phyloP scores from a whole-genome alignment of 2,113 vertebrate species.

The Python bivittatus region DNA sequence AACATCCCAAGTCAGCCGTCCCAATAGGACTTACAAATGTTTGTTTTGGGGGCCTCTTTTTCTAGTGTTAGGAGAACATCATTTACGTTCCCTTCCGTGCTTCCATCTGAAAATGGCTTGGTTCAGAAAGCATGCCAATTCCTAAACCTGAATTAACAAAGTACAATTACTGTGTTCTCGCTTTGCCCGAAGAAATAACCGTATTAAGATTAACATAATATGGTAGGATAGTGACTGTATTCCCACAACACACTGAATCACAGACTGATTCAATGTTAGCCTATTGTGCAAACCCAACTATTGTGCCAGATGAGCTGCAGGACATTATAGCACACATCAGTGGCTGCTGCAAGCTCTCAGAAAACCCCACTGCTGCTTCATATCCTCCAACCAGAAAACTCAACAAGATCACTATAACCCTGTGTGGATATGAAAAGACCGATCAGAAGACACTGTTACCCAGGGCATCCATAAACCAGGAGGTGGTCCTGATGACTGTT shows the following conservation, averaged over 20 bases:
- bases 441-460: neutral
- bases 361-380: neutral
- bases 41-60: too few species aligned
- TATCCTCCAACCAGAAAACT: neutral
- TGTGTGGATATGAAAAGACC: neutral
- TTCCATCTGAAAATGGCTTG: neutral
- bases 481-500: neutral
- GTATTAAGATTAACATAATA: neutral
- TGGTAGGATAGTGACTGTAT: neutral
- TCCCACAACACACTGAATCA: neutral
- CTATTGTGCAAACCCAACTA: neutral
- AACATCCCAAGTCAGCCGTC: neutral
- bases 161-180: neutral
- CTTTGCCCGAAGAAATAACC: neutral
- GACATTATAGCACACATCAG: neutral
- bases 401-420: neutral
- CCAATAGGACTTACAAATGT: neutral
- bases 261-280: neutral
- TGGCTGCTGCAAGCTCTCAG: neutral
- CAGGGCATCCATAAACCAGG: neutral
- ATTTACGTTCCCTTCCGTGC: neutral
- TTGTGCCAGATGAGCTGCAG: neutral
- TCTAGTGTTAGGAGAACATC: neutral
- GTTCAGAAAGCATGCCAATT: neutral
- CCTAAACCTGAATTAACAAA: neutral